These are phyloP conservation scores for Odontocerum albicorne DNA, from an alignment of 2,888 invertebrate species.

Conservation along the genomic window DNA sequence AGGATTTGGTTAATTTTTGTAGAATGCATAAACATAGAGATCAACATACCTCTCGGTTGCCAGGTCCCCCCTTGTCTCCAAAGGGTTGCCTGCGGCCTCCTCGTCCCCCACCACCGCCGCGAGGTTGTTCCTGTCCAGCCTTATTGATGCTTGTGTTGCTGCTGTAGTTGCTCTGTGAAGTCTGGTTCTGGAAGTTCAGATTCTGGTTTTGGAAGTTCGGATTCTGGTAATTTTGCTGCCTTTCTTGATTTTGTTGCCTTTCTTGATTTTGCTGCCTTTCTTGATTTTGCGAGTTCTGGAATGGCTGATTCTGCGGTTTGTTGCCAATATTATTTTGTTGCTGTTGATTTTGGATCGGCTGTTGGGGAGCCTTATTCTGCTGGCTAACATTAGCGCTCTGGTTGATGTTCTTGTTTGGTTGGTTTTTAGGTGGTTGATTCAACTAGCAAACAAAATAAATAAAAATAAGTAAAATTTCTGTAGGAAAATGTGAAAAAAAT, in stretches of 20 bases:
- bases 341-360: slow-evolving; percentile 30
- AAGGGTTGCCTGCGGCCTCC: slow-evolving; percentile 42
- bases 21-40: background rate
- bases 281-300: background rate
- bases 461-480: background rate
- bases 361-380: slow-evolving; percentile 37
- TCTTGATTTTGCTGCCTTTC: slow-evolving; percentile 36
- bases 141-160: slow-evolving; percentile 20
- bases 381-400: slow-evolving; percentile 13
- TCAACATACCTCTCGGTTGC: slow-evolving; percentile 25
- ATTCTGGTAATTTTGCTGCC: slow-evolving; percentile 19
- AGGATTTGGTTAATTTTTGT: too few species aligned
- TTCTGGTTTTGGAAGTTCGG: slow-evolving; percentile 34
- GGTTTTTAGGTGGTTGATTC: slow-evolving; percentile 11
- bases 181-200: slow-evolving; percentile 37
- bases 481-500: background rate
- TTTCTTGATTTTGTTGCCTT: slow-evolving; percentile 37
- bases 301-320: slow-evolving; percentile 3
- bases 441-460: background rate
- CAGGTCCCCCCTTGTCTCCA: slow-evolving; percentile 39
- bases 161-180: slow-evolving; percentile 1
- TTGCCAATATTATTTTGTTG: slow-evolving; percentile 27
- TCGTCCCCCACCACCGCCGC: slow-evolving; percentile 41
- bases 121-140: slow-evolving; percentile 36
- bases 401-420: slow-evolving; percentile 13